Conservation (phyloP, 92 coral and sea anemone species). For the Epizoanthus scotinus region DNA sequence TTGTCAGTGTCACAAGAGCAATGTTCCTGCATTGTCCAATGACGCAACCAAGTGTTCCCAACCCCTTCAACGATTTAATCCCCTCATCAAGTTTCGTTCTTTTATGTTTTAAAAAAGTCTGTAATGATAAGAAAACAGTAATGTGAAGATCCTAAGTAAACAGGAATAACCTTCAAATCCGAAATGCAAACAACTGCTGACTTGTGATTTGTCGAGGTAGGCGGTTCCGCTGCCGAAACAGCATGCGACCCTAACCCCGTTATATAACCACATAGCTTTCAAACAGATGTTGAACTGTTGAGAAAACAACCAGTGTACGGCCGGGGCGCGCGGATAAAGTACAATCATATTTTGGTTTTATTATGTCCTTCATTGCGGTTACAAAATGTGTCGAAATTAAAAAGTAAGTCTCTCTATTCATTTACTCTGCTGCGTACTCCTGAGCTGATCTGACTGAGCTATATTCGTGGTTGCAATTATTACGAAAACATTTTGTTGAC, state of each 20-base stretch:
- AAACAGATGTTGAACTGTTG: slow-evolving; percentile 31
- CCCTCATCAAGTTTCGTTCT: slow-evolving; percentile 21
- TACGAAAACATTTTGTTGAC: too few relatives aligned
- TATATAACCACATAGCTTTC: not conserved
- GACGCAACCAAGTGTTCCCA: not conserved
- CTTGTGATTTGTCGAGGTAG: not conserved
- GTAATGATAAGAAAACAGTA: slow-evolving; percentile 21
- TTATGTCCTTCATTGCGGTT: too few relatives aligned
- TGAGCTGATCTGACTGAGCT: too few relatives aligned
- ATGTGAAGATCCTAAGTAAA: slow-evolving; percentile 1
- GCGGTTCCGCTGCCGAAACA: slow-evolving; percentile 16
- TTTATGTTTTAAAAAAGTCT: not conserved
- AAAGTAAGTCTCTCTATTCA: too few relatives aligned
- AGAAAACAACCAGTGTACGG: not conserved
- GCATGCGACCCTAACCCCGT: not conserved
- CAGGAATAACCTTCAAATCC: slow-evolving; percentile 16
- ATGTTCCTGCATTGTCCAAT: not conserved
- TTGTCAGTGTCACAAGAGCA: not conserved
- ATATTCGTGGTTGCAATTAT: too few relatives aligned
- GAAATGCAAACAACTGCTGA: slow-evolving; percentile 5
- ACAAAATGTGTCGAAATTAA: too few relatives aligned
- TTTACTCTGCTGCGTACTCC: too few relatives aligned
- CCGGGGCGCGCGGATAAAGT: too few relatives aligned
- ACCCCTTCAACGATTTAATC: slow-evolving; percentile 18
- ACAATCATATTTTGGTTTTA: too few relatives aligned